Evolutionary conservation across 2,888 invertebrate species (phyloP).

Genomic region (Drosophila sordidapex): DNA sequence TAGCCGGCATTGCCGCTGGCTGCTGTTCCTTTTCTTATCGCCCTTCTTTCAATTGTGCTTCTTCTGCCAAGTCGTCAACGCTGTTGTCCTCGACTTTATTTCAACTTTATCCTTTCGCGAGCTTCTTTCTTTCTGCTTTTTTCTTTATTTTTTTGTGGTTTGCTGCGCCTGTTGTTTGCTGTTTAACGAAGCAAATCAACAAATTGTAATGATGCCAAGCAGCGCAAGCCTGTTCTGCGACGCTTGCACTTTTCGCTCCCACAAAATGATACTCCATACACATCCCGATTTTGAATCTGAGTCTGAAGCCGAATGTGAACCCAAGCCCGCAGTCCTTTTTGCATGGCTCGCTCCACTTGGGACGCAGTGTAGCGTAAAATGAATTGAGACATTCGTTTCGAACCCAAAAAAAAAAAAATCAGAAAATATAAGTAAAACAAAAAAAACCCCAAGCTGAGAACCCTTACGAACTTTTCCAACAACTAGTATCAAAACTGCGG

Average conservation of each 20-base stretch:
- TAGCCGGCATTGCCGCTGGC: conserved; percentile 44
- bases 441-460: conserved; percentile 47
- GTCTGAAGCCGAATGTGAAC: conserved; percentile 38
- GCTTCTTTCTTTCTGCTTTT: conserved; percentile 28
- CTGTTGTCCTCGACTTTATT: conserved; percentile 46
- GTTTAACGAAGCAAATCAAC: conserved; percentile 82
- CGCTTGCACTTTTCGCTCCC: conserved; percentile 71
- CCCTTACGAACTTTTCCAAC: conserved; percentile 53
- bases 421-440: conserved; percentile 15
- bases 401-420: conserved; percentile 29
- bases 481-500: conserved; percentile 28
- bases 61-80: conserved; percentile 49
- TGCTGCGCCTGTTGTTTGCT: conserved; percentile 64
- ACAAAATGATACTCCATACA: conserved; percentile 1
- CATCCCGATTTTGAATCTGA: conserved; percentile 8
- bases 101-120: conserved; percentile 68
- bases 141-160: conserved; percentile 9
- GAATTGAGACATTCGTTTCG: conserved; percentile 77
- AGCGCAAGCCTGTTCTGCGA: conserved; percentile 64
- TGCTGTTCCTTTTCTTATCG: conserved; percentile 6
- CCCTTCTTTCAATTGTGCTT: conserved; percentile 5
- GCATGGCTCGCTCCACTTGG: conserved; percentile 77
- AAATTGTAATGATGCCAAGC: conserved; percentile 78
- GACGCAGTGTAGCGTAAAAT: conserved; percentile 77
- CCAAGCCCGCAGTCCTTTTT: conserved; percentile 64